These are phyloP conservation scores for Chydorus sphaericus DNA, from an alignment of 2,888 invertebrate species.

Conservation along the genomic window DNA sequence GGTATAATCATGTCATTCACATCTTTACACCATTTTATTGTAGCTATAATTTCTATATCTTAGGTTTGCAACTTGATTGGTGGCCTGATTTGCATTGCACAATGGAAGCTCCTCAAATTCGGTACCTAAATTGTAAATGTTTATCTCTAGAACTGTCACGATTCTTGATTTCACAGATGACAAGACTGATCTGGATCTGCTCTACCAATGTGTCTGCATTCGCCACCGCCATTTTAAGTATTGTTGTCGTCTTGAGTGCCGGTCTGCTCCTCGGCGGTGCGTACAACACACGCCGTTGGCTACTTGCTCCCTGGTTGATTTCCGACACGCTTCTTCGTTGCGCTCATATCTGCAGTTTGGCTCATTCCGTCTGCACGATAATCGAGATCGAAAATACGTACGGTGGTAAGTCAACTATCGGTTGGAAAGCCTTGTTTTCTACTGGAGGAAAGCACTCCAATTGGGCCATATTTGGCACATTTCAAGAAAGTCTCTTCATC, in stretches of 20 bases:
- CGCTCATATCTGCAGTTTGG: not conserved
- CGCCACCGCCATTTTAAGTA: not conserved
- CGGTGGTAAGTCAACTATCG: not conserved
- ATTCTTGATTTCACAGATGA: not conserved
- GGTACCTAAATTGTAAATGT: not conserved
- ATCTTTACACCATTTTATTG: too few relatives aligned
- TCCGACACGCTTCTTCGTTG: not conserved
- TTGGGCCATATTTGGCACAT: too few relatives aligned
- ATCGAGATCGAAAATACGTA: not conserved
- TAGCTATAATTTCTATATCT: too few relatives aligned
- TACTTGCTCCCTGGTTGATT: not conserved
- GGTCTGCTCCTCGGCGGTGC: not conserved
- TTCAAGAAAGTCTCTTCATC: too few relatives aligned
- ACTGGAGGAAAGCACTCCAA: too few relatives aligned
- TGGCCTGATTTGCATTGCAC: not conserved
- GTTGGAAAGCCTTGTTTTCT: not conserved
- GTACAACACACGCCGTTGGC: not conserved
- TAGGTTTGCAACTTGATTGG: not conserved
- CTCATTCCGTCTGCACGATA: not conserved
- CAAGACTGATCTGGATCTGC: not conserved
- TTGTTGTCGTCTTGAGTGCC: not conserved
- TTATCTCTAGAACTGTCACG: not conserved
- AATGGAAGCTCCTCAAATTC: not conserved
- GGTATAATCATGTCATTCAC: not conserved
- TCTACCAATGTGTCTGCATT: not conserved